These are phyloP conservation scores for Tetheella fluctuosa DNA, from an alignment of 2,888 invertebrate genomes.

Conservation along the genomic window DNA sequence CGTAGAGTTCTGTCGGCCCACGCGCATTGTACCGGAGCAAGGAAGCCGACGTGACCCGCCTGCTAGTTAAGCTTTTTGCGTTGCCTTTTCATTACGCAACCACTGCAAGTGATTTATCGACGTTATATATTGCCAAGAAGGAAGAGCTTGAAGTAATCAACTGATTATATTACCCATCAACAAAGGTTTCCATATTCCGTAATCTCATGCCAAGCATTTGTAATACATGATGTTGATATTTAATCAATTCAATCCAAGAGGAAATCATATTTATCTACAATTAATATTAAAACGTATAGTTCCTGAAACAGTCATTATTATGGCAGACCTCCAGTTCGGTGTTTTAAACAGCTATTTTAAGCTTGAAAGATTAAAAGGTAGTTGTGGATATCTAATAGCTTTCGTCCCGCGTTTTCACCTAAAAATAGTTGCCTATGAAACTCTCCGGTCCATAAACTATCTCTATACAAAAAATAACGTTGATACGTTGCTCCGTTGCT, in stretches of 20 bases:
- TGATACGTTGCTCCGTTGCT: too few relatives aligned
- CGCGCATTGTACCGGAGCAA: slow-evolving; percentile 35
- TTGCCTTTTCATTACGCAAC: slow-evolving; percentile 56
- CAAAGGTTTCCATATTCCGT: slow-evolving; percentile 35
- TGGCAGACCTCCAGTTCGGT: not conserved
- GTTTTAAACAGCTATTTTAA: not conserved
- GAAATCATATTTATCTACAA: slow-evolving; percentile 5
- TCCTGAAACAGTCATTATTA: slow-evolving; percentile 3
- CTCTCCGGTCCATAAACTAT: too few relatives aligned
- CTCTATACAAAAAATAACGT: too few relatives aligned
- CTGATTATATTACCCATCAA: slow-evolving; percentile 41
- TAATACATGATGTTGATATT: slow-evolving; percentile 22
- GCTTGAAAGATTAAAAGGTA: not conserved
- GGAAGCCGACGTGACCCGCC: slow-evolving; percentile 50
- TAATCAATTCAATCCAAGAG: slow-evolving; percentile 11
- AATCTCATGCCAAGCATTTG: slow-evolving; percentile 30
- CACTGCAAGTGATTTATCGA: slow-evolving; percentile 43
- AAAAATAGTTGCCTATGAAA: too few relatives aligned
- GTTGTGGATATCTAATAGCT: too few relatives aligned
- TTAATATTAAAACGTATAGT: not conserved
- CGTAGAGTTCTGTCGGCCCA: slow-evolving; percentile 25
- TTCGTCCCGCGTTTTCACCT: too few relatives aligned
- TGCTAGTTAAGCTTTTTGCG: slow-evolving; percentile 47
- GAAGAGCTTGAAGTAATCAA: slow-evolving; percentile 49
- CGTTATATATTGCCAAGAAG: slow-evolving; percentile 56